Base-by-base conservation (phyloP, 2,888 invertebrate species). In the Macaria liturata region DNA sequence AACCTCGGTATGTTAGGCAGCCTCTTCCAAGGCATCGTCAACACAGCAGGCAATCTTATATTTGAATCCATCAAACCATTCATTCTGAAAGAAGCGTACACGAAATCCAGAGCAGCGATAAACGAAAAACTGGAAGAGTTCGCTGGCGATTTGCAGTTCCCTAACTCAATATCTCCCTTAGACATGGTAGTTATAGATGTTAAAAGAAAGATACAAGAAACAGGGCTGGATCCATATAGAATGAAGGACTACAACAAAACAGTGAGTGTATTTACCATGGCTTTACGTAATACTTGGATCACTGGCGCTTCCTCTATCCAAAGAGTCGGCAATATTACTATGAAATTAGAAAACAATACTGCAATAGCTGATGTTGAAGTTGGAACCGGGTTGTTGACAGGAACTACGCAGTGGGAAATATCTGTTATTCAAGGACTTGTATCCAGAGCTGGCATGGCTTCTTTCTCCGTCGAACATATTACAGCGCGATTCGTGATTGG, bases 31-130 rank as follows among this genome's bases (percentile, higher is more conserved):
- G 94, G 96, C 0, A 92, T 97, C 48, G 94, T 98, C 46, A 98
- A 97, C 81, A 95, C 96, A 0, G 94, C 97, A 0, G 97, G 97
- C 0, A 94, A 94, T 9, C 94, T 97, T 63, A 93, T 98, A 7
- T 97, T 98, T 71, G 97, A 97, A 78, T 95, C 96, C 7, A 96
- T 98, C 72, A 97, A 98, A 77, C 97, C 97, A 0, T 95, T 95
- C 67, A 94, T 98, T 65, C 86, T 97, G 32, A 94, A 94, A 65
- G 95, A 96, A 84, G 95, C 96, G 0, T 96, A 97, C 74, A 93
- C 93, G 0, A 95, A 95, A 76, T 91, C 96, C 0, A 93, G 96
- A 66, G 92, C 89, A 1, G 95, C 95, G 78, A 94, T 97, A 1
- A 96, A 97, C 77, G 92, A 93, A 9, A 94, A 96, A 77, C 93